These are phyloP conservation scores for Chironomus tepperi DNA, from an alignment of 1,140 invertebrate species.

Conservation along the genomic window DNA sequence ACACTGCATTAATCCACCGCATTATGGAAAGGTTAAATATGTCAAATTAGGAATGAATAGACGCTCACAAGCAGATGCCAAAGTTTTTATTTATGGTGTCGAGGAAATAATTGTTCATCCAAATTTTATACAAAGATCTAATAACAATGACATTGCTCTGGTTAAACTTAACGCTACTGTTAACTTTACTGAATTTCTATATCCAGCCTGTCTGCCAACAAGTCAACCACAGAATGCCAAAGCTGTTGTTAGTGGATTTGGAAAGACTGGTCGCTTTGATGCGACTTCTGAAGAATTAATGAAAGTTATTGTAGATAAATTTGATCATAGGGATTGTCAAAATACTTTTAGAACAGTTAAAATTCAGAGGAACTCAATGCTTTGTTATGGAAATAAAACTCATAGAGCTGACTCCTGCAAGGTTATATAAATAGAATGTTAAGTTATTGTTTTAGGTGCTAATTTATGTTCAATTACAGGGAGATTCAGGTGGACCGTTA, in stretches of 20 bases:
- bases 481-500: slow-evolving; percentile 31
- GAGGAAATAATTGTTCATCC: background rate
- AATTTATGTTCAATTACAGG: too few relatives aligned
- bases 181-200: background rate
- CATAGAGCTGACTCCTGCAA: background rate
- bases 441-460: too few relatives aligned
- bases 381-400: background rate
- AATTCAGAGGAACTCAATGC: background rate
- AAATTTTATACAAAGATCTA: background rate
- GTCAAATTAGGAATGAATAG: background rate
- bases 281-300: background rate
- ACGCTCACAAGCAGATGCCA: background rate
- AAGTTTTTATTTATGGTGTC: background rate
- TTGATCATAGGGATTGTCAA: background rate
- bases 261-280: background rate
- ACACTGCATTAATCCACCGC: background rate
- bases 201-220: background rate
- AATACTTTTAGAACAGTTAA: background rate
- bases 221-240: background rate
- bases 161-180: background rate
- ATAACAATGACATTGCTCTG: background rate
- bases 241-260: background rate
- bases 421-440: too few relatives aligned
- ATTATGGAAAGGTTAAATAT: too few relatives aligned
- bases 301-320: background rate